A percentile compares a stretch with the other conserved stretches of the same genome.
phyloP scores from a whole-genome alignment of 2,797 vertebrate species.

The Hyperoplus lanceolatus region DNA sequence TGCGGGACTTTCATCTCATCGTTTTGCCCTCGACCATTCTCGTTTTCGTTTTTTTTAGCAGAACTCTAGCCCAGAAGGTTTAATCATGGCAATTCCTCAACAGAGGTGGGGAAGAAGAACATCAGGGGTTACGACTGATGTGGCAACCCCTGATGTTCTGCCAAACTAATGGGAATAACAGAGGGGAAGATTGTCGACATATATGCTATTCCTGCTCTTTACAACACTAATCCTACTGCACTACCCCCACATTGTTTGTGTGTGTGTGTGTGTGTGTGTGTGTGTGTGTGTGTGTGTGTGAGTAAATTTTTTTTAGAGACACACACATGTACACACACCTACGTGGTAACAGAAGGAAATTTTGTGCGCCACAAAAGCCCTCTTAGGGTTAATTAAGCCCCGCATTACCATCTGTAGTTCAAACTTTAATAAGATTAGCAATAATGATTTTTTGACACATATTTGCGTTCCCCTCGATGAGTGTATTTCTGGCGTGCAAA shows the following conservation, averaged over 20 bases:
- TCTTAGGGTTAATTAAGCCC: slow-evolving; percentile 28
- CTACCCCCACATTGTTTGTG: not conserved
- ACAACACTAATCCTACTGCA: not conserved
- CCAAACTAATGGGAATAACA: slow-evolving; percentile 41
- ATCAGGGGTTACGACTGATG: slow-evolving; percentile 26
- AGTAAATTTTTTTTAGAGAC: slow-evolving; percentile 11
- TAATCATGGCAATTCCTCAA: slow-evolving; percentile 40
- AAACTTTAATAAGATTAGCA: slow-evolving; percentile 49
- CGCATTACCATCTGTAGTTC: slow-evolving; percentile 28
- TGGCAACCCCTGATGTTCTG: slow-evolving; percentile 23
- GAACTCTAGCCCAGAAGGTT: slow-evolving; percentile 19
- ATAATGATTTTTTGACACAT: slow-evolving; percentile 4
- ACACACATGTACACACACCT: not conserved
- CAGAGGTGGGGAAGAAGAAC: slow-evolving; percentile 4
- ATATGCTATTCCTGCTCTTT: slow-evolving; percentile 12
- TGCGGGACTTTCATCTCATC: slow-evolving; percentile 29
- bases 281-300: not conserved
- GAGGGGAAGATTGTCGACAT: slow-evolving; percentile 1
- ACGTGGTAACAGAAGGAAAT: slow-evolving; percentile 7
- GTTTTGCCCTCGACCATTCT: not conserved
- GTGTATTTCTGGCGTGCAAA: slow-evolving; percentile 21
- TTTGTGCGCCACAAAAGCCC: slow-evolving; percentile 32
- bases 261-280: not conserved
- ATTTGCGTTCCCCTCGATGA: slow-evolving; percentile 28
- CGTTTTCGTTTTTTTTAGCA: not conserved